Evolutionary conservation across 37 sponge, comb jelly and placozoan species (phyloP).

Genomic region (Halisarca cf. caerulea): DNA sequence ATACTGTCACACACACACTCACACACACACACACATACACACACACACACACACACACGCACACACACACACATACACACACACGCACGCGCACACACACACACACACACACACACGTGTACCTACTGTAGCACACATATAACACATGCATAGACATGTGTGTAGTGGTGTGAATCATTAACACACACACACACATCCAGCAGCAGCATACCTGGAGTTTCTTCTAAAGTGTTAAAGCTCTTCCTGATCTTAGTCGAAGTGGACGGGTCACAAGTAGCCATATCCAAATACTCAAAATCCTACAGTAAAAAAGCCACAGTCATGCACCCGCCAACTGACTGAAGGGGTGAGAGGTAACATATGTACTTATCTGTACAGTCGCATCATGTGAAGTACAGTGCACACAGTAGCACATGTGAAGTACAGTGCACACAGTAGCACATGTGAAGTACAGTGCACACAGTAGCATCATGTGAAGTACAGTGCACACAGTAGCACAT

Average conservation of each 20-base stretch:
- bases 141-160: not conserved
- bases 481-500: too few relatives aligned
- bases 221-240: not conserved
- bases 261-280: conserved; percentile 13
- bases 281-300: not conserved
- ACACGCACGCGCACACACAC: not conserved
- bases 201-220: not conserved
- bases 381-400: too few relatives aligned
- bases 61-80: not conserved
- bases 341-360: too few relatives aligned
- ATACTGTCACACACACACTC: too few relatives aligned
- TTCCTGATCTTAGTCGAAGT: not conserved
- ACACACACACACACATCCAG: not conserved
- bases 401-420: too few relatives aligned
- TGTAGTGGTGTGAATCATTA: too few relatives aligned
- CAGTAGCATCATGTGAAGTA: too few relatives aligned
- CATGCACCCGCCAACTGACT: too few relatives aligned
- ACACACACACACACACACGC: not conserved
- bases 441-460: too few relatives aligned
- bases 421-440: too few relatives aligned
- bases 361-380: too few relatives aligned
- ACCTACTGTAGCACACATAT: not conserved
- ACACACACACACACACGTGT: not conserved
- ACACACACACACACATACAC: not conserved
- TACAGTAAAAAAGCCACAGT: too few relatives aligned